Conservation (phyloP, 2,113 vertebrate species). For the Isichthys henryi region DNA sequence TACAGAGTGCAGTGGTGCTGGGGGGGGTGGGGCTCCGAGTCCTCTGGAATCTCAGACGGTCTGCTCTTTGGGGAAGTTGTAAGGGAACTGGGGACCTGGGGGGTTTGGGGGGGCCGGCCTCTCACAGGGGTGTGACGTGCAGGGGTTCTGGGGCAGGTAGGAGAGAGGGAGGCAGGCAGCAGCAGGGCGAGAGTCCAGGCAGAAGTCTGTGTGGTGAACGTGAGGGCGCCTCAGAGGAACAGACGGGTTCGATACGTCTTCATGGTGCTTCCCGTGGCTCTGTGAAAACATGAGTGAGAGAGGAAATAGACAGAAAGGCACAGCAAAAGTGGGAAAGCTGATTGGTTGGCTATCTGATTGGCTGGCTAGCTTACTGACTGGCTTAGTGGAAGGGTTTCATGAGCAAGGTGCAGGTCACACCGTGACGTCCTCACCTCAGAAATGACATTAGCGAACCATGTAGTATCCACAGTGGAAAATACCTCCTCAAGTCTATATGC, state of each 20-base stretch:
- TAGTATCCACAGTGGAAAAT: neutral
- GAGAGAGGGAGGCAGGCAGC: conserved; percentile 54
- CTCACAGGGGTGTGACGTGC: conserved; percentile 50
- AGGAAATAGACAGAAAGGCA: neutral
- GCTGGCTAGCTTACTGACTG: neutral
- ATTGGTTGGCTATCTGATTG: neutral
- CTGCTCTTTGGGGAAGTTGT: conserved; percentile 77
- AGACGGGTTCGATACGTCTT: conserved; percentile 65
- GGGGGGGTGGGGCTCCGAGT: neutral
- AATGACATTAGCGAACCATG: neutral
- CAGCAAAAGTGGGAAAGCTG: neutral
- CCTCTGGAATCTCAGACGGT: conserved; percentile 59
- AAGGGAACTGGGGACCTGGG: conserved; percentile 58
- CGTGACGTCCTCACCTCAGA: neutral
- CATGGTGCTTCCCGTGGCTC: conserved; percentile 67
- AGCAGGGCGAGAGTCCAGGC: conserved; percentile 57
- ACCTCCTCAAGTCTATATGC: neutral
- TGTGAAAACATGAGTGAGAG: conserved; percentile 47
- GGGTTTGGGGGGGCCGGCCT: conserved; percentile 65
- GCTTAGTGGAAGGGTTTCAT: neutral
- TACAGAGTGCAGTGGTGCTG: neutral
- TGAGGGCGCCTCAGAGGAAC: conserved; percentile 69
- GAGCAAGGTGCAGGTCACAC: neutral
- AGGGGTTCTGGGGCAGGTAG: conserved; percentile 64
- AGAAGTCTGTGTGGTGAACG: conserved; percentile 52